Evolutionary conservation across 2,113 vertebrate genomes (phyloP).

Genomic region (Hiodon alosoides): DNA sequence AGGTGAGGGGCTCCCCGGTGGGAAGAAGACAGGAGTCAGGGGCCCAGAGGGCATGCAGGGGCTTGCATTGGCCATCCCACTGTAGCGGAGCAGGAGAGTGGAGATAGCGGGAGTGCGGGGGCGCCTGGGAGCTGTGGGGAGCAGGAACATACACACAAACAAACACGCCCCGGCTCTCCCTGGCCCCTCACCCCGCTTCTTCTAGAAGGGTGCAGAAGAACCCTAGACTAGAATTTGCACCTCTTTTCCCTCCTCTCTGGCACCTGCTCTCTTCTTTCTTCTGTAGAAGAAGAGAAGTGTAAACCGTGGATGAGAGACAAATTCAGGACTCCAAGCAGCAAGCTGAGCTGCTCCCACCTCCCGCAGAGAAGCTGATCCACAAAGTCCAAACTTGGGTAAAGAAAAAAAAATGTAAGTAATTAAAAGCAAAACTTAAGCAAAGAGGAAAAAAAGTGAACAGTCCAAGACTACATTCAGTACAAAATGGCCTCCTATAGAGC

Average conservation of each 20-base stretch:
- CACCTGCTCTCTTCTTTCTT: slow-evolving; percentile 7
- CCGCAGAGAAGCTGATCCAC: slow-evolving; percentile 41
- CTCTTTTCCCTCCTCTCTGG: not conserved
- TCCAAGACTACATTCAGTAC: slow-evolving; percentile 44
- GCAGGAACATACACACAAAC: slow-evolving; percentile 16
- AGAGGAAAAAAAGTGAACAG: slow-evolving; percentile 37
- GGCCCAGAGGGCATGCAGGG: slow-evolving; percentile 56
- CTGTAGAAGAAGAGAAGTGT: not conserved
- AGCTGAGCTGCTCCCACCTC: not conserved
- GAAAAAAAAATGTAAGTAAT: slow-evolving; percentile 31
- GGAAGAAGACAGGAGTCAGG: slow-evolving; percentile 55
- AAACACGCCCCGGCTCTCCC: slow-evolving; percentile 13
- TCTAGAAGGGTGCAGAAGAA: slow-evolving; percentile 3
- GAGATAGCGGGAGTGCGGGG: slow-evolving; percentile 26
- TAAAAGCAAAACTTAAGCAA: slow-evolving; percentile 34
- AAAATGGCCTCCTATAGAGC: slow-evolving; percentile 66
- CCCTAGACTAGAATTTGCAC: not conserved
- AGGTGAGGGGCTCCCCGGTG: slow-evolving; percentile 44
- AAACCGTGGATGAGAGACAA: not conserved
- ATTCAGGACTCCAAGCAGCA: not conserved
- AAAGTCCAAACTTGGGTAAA: slow-evolving; percentile 54
- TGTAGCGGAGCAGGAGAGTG: slow-evolving; percentile 39
- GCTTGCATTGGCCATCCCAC: slow-evolving; percentile 62
- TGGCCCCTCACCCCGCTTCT: slow-evolving; percentile 26
- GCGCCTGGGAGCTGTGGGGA: slow-evolving; percentile 16